Evolutionary conservation across 2,888 invertebrate genomes (phyloP), one percentile per base, ranked within the genome.

Genomic region (Molanna angustata): DNA sequence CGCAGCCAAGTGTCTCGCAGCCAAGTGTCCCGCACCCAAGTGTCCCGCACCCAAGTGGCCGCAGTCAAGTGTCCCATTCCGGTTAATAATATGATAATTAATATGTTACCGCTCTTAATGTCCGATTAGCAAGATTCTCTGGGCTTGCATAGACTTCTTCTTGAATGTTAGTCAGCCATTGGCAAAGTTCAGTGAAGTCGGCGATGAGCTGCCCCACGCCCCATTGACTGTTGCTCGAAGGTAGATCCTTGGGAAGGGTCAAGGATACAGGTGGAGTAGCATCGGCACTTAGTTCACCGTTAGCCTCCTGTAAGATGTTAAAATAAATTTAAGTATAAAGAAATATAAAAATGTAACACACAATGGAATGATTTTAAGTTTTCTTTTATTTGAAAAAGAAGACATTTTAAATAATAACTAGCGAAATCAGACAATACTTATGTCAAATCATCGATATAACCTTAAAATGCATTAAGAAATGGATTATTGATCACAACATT

Each of bases 151-250:
- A 86, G 61, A 87, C 82, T 65, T 85, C 80, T 71, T 86, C 86
- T 68, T 89, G 88, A 63, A 90, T 84, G 64, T 85, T 83, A 63
- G 84, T 84, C 63, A 90, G 79, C 89, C 90, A 90, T 64, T 85
- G 84, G 70, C 86, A 87, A 64, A 91, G 82, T 69, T 90, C 88
- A 59, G 83, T 82, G 74, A 89, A 90, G 76, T 90, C 89, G 42
- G 84, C 75, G 58, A 85, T 80, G 64, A 90, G 84, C 74, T 89
- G 88, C 59, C 78, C 83, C 61, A 88, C 80, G 55, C 86, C 87
- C 86, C 90, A 89, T 64, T 84, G 71, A 65, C 80, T 67, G 72
- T 75, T 74, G 66, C 72, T 69, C 22, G 69, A 65, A 0, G 71
- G 64, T 1, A 69, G 44, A 13, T 52, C 52, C 16, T 37, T 50